phyloP scores from a whole-genome alignment of 2,888 invertebrate genomes.

The Girardia tigrina region DNA sequence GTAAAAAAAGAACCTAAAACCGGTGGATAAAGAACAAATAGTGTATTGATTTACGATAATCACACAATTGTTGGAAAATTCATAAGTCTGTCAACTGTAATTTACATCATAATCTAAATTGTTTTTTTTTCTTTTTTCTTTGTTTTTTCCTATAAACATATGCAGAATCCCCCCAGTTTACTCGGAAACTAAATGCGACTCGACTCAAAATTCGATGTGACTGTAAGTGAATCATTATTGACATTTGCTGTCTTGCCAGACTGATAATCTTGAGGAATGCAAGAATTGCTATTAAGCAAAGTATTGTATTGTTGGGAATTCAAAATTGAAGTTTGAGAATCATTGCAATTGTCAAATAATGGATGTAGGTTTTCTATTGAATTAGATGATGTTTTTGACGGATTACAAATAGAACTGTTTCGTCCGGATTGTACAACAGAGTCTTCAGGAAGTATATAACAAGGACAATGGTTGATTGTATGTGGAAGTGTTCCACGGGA shows the following conservation, averaged over 20 bases:
- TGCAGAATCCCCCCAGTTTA: too few relatives aligned
- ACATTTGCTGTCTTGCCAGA: background rate
- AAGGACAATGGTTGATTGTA: background rate
- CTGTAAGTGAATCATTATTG: background rate
- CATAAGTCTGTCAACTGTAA: background rate
- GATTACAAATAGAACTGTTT: background rate
- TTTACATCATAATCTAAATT: background rate
- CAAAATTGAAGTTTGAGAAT: background rate
- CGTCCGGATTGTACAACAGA: background rate
- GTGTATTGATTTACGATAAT: background rate
- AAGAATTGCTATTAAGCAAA: background rate
- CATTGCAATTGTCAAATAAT: background rate
- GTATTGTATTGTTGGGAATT: too few relatives aligned
- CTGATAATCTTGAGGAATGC: conserved; percentile 5
- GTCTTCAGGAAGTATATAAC: background rate
- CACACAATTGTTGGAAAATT: background rate
- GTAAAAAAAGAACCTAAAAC: too few relatives aligned
- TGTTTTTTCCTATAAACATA: too few relatives aligned
- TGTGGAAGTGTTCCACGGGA: background rate
- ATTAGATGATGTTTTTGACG: background rate
- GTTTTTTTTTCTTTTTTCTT: background rate
- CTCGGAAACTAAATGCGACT: conserved; percentile 10
- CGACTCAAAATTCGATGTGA: background rate
- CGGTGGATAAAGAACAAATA: background rate
- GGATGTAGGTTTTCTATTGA: background rate